Base-by-base conservation (phyloP, 2,113 vertebrate species). In the Ammodytes marinus region DNA sequence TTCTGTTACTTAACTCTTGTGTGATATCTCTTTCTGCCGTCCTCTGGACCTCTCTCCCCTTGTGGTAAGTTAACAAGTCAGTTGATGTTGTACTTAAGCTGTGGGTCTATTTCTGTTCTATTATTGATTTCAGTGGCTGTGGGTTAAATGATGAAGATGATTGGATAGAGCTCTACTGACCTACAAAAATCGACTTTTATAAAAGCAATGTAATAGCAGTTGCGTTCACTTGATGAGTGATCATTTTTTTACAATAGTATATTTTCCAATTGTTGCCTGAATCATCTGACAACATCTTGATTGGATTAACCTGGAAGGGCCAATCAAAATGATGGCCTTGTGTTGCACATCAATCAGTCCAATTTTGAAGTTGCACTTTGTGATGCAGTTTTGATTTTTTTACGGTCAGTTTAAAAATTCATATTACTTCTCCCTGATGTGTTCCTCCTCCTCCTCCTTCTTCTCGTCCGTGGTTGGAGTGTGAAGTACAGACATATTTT, bases 11-110 rank as follows among this genome's bases (percentile, higher is more conserved):
- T 89, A 93, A 94, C 85, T 86, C 73, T 84, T 74, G 89, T 95
- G 80, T 94, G 89, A 81, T 91, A 12, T 94, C 81, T 93, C 92
- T 90, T 67, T 92, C 72, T 88, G 94, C 95, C 92, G 78, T 93
- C 91, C 90, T 94, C 78, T 91, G 95, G 94, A 94, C 79, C 68
- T 85, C 88, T 91, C 79, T 86, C 53, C 88, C 70, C 87, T 13
- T 84, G 77, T 84, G 95, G 95, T 95, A 94, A 95, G 95, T 95
- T 70, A 54, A 86, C 39, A 19, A 80, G 77, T 71, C 49, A 52
- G 57, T 86, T 19, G 17, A 76, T 88, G 68, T 89, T 45, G 58
- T 90, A 14, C 78, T 88, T 84, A 59, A 92, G 75, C 49, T 50
- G 39, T 79, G 17, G 74, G 69, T 84, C 74, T 68, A 0, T 77